phyloP scores from a whole-genome alignment of 2,888 invertebrate species.

The Ectemnius continuus region DNA sequence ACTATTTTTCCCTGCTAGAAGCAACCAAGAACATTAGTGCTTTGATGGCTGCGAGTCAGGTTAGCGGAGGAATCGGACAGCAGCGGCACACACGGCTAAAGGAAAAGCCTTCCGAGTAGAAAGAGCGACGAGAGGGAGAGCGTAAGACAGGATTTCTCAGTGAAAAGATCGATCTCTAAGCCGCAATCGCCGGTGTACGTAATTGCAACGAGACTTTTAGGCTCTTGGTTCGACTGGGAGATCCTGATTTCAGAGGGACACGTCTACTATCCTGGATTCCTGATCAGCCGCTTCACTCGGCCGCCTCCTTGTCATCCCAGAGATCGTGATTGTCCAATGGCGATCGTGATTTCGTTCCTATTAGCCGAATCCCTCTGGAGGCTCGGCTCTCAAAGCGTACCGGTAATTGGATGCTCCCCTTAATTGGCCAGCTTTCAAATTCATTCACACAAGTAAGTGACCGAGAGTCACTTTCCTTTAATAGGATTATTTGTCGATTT shows the following conservation, averaged over 20 bases:
- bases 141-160: not conserved
- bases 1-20: no score
- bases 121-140: no score
- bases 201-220: no score
- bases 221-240: not conserved
- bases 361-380: not conserved
- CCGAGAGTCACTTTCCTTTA: no score
- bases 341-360: constrained; percentile 2
- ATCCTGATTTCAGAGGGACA: not conserved
- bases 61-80: no score
- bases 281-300: not conserved
- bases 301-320: not conserved
- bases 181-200: no score
- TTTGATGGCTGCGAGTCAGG: no score
- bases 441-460: not conserved
- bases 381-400: constrained; percentile 13
- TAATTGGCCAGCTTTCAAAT: constrained; percentile 17
- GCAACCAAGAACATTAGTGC: no score
- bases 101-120: no score
- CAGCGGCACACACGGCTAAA: no score
- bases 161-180: no score
- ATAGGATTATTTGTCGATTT: no score
- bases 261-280: not conserved
- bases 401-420: constrained; percentile 20
- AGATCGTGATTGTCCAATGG: constrained; percentile 5